Evolutionary conservation across 2,888 invertebrate species (phyloP).

Genomic region (Microplitis manilae): DNA sequence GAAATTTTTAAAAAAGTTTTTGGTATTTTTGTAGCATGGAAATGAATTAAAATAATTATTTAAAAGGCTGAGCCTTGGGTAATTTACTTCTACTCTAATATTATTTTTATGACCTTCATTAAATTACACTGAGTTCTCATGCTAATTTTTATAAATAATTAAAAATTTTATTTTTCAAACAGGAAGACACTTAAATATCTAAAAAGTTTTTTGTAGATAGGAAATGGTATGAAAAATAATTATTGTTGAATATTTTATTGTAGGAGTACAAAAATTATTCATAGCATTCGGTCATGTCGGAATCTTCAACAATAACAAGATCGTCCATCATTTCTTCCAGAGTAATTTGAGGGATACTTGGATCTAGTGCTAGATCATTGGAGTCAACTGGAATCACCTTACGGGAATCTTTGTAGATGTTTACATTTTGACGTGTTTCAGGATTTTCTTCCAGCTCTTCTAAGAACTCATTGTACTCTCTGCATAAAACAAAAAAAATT

Average conservation of each 20-base stretch:
- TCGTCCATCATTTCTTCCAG: conserved; percentile 96
- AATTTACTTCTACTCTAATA: too few relatives aligned
- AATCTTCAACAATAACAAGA: conserved; percentile 83
- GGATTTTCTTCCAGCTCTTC: conserved; percentile 98
- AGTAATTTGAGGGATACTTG: conserved; percentile 82
- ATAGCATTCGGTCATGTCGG: conserved; percentile 73
- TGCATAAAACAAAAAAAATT: conserved; percentile 64
- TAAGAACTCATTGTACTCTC: conserved; percentile 95
- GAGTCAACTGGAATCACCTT: conserved; percentile 75
- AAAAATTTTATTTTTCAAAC: too few relatives aligned
- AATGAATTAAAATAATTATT: too few relatives aligned
- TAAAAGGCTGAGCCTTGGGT: too few relatives aligned
- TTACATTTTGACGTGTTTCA: conserved; percentile 89
- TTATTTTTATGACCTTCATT: too few relatives aligned
- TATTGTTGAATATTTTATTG: not conserved
- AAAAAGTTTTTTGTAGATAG: not conserved
- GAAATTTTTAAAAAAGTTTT: too few relatives aligned
- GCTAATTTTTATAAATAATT: too few relatives aligned
- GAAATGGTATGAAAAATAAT: not conserved
- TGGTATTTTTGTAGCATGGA: too few relatives aligned
- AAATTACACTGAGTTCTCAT: too few relatives aligned
- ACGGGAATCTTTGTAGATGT: conserved; percentile 85
- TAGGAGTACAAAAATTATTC: not conserved
- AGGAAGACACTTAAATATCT: too few relatives aligned
- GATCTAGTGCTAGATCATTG: conserved; percentile 74